Conservation (phyloP, 1,140 invertebrate species). For the Chironomus tepperi region DNA sequence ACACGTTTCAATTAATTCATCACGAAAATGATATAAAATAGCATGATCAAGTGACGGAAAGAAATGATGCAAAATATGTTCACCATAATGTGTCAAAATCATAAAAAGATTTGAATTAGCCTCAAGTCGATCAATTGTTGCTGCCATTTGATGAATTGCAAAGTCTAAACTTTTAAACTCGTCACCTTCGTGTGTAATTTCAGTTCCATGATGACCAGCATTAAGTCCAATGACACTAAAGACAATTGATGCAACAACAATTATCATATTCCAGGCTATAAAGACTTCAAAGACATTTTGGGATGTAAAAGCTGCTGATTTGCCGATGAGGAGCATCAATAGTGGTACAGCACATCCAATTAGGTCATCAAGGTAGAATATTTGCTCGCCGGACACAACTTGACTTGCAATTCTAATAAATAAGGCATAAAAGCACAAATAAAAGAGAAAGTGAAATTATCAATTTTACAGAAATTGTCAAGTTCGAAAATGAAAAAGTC, state of each 20-base stretch:
- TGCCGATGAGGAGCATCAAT: neutral
- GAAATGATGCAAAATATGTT: constrained; percentile 69
- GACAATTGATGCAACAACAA: neutral
- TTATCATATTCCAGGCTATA: neutral
- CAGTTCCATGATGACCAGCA: neutral
- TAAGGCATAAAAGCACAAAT: too few relatives aligned
- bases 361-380: neutral
- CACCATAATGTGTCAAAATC: constrained; percentile 49
- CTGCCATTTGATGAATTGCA: constrained; percentile 54
- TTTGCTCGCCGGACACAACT: neutral
- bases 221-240: neutral
- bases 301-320: neutral
- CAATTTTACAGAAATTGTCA: too few relatives aligned
- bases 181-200: constrained; percentile 3
- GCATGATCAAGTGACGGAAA: constrained; percentile 73
- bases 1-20: constrained; percentile 57
- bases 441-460: too few relatives aligned
- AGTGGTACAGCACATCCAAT: neutral
- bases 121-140: constrained; percentile 47
- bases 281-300: neutral
- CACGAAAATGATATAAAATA: constrained; percentile 53
- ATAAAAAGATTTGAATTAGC: constrained; percentile 47
- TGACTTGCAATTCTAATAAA: too few relatives aligned
- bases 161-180: constrained; percentile 43
- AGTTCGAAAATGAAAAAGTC: too few relatives aligned